phyloP scores from a whole-genome alignment of 2,113 vertebrate genomes.

The Lepus europaeus region DNA sequence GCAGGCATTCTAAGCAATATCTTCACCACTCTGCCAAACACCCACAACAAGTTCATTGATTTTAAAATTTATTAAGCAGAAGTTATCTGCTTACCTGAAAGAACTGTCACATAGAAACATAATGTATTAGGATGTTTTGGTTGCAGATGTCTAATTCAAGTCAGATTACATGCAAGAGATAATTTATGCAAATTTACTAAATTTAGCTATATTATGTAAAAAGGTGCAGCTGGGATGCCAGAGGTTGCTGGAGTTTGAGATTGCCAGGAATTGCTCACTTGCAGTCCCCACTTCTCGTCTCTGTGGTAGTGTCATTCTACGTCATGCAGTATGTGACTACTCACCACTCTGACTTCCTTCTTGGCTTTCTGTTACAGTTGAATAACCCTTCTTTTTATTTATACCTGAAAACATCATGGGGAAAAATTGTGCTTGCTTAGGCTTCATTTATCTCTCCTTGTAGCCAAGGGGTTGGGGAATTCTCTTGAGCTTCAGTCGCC shows the following conservation, averaged over 20 bases:
- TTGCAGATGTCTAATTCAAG: neutral
- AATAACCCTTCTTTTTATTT: neutral
- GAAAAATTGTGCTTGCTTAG: conserved; percentile 16
- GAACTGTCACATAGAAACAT: conserved; percentile 40
- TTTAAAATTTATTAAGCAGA: conserved; percentile 27
- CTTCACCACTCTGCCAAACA: no score
- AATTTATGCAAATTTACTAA: neutral
- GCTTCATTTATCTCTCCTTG: neutral
- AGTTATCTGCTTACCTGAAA: conserved; percentile 46
- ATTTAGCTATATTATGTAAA: neutral
- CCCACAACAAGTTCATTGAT: no score
- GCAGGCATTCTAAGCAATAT: no score
- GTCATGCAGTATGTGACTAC: neutral
- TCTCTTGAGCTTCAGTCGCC: neutral
- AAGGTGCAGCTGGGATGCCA: neutral
- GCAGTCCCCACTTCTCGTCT: neutral
- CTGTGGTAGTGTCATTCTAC: conserved; percentile 20
- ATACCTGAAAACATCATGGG: neutral
- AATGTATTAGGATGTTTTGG: neutral
- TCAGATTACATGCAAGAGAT: neutral
- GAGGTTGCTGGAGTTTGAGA: neutral
- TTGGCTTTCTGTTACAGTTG: neutral
- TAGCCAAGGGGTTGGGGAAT: conserved; percentile 32
- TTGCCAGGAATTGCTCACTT: neutral
- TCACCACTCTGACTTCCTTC: neutral